These are phyloP conservation scores for Bellardia bayeri DNA, from an alignment of 2,888 invertebrate genomes.

Conservation along the genomic window DNA sequence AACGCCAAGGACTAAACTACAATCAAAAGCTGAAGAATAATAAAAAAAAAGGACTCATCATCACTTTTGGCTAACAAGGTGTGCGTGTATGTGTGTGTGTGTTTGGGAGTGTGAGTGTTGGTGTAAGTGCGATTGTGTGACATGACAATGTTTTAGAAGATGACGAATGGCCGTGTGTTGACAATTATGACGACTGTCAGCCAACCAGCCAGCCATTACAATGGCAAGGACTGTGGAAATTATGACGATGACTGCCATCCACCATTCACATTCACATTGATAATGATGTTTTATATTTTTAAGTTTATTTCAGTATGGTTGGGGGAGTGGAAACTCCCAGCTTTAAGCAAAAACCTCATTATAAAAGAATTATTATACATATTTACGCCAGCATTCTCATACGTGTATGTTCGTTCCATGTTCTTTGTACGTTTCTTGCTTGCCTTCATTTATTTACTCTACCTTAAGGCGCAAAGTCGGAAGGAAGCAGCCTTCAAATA, in stretches of 20 bases:
- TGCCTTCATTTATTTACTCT: conserved; percentile 48
- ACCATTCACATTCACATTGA: conserved; percentile 30
- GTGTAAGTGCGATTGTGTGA: conserved; percentile 21
- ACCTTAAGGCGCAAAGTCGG: conserved; percentile 59
- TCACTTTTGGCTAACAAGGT: conserved; percentile 40
- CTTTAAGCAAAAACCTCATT: conserved; percentile 53
- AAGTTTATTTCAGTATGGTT: not conserved
- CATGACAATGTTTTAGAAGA: conserved; percentile 67
- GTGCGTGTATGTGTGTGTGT: conserved; percentile 56
- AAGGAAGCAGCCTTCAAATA: conserved; percentile 69
- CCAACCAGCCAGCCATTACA: conserved; percentile 41
- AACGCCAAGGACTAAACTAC: conserved; percentile 25
- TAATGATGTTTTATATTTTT: conserved; percentile 43
- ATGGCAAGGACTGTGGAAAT: conserved; percentile 41
- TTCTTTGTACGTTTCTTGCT: conserved; percentile 12
- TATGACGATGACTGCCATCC: conserved; percentile 15
- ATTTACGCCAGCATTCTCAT: not conserved
- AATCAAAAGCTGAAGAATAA: not conserved
- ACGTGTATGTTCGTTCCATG: not conserved
- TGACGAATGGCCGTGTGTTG: conserved; percentile 72
- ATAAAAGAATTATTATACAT: conserved; percentile 64
- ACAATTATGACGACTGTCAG: conserved; percentile 71
- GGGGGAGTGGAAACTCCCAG: not conserved
- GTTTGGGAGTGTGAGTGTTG: conserved; percentile 17
- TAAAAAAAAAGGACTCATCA: conserved; percentile 46